Evolutionary conservation across 2,113 vertebrate genomes (phyloP).

Genomic region (Hippocampus mohnikei): DNA sequence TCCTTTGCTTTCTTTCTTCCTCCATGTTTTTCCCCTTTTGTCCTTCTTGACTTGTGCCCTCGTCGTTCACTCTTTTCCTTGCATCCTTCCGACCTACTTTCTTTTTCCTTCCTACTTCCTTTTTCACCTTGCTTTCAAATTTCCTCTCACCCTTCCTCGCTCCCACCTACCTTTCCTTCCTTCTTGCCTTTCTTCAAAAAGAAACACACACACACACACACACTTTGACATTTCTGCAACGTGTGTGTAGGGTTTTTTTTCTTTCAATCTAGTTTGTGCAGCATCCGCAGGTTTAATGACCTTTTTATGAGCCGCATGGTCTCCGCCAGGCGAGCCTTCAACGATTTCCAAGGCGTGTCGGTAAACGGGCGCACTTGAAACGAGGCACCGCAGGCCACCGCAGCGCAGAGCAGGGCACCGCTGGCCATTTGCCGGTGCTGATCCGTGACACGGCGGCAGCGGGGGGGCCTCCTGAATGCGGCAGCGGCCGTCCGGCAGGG

Average conservation of each 20-base stretch:
- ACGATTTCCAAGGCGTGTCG: conserved; percentile 36
- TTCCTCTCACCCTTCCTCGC: not conserved
- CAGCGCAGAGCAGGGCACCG: not conserved
- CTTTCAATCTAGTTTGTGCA: conserved; percentile 5
- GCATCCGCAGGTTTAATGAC: conserved; percentile 37
- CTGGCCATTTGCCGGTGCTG: conserved; percentile 38
- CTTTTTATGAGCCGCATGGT: conserved; percentile 23
- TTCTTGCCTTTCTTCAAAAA: not conserved
- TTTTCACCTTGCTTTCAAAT: not conserved
- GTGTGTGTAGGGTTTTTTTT: conserved; percentile 15
- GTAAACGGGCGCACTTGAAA: conserved; percentile 42
- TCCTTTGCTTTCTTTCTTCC: not conserved
- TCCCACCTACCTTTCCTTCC: not conserved
- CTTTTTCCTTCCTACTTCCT: not conserved
- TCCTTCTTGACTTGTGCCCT: not conserved
- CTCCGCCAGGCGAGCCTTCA: conserved; percentile 40
- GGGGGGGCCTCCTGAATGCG: conserved; percentile 29
- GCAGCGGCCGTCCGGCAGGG: not conserved
- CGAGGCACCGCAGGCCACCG: conserved; percentile 8
- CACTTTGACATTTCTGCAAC: not conserved
- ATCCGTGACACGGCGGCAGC: conserved; percentile 42
- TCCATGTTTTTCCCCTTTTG: too few relatives aligned
- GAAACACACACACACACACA: conserved; percentile 7
- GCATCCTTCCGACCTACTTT: not conserved
- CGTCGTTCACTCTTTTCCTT: not conserved